Evolutionary conservation across 2,888 invertebrate species (phyloP), one percentile per base, ranked within the genome.

Genomic region (Cetonia aurata): DNA sequence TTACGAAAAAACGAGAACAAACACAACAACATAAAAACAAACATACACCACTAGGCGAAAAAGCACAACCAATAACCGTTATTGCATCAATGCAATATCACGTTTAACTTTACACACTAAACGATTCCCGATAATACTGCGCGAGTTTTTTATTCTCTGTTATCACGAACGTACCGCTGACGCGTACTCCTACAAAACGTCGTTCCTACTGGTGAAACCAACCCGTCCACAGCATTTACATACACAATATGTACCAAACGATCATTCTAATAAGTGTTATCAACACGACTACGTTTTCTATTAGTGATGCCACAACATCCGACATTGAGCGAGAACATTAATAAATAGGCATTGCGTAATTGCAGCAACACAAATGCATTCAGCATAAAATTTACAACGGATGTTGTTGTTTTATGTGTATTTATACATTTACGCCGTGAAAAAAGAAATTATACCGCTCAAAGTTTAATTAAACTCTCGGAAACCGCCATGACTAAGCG

Each of bases 251-350:
- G 25, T 42, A 44, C 59, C 17, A 59, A 59, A 44, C 59, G 59
- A 59, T 44, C 44, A 59, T 42, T n/a, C 59, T 59, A 59, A 59
- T 59, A 44, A 59, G 44, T 42, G 57, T 57, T 57, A 57, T 57
- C 57, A 57, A 57, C 57, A 57, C 57, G 17, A 42, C 25, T 57
- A 25, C 25, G 56, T 41, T 57, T 57, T 57, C 17, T 25, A 59
- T 59, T 59, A 44, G 59, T 42, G 59, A 53, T 53, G 53, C 53
- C 53, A 53, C 53, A 59, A 59, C 44, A 59, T 59, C 59, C 59
- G 59, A 59, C 59, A 59, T 59, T 19, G 59, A 44, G 59, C 44
- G 44, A 25, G 42, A 59, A 59, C 41, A 57, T 57, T 57, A 41
- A 25, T 25, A 25, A 25, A 25, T 41, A 17, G 59, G 25, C 9